phyloP scores from a whole-genome alignment of 2,888 invertebrate species.

The Ichneumoninae sp. region DNA sequence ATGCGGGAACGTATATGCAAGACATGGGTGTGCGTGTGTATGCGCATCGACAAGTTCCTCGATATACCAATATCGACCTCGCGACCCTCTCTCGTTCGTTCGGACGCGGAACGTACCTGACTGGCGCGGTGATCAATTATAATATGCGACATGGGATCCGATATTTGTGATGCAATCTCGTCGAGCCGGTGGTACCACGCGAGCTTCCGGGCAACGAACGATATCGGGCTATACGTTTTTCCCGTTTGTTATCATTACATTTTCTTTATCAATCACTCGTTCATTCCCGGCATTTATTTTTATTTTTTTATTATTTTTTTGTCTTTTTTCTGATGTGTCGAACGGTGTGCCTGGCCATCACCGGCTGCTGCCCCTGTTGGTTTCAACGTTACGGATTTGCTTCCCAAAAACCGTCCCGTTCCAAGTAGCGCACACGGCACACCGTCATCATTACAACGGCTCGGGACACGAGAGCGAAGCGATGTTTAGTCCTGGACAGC shows the following conservation, averaged over 20 bases:
- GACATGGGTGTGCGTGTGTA: background rate
- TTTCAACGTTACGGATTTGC: constrained; percentile 19
- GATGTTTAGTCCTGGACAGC: constrained; percentile 59
- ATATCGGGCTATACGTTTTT: background rate
- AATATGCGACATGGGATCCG: constrained; percentile 45
- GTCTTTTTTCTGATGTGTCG: background rate
- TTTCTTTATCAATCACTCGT: constrained; percentile 25
- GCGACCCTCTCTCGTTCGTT: constrained; percentile 14
- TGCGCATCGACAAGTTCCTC: constrained; percentile 53
- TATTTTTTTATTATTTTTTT: background rate
- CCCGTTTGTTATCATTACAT: constrained; percentile 11
- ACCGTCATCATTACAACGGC: constrained; percentile 50
- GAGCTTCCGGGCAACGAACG: background rate
- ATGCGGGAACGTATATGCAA: background rate
- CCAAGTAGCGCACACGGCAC: constrained; percentile 40
- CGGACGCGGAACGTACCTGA: constrained; percentile 12
- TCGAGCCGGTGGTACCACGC: constrained; percentile 28
- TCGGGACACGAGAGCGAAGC: constrained; percentile 56
- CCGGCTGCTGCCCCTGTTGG: background rate
- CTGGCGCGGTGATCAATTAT: constrained; percentile 51
- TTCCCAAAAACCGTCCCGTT: background rate
- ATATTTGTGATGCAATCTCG: constrained; percentile 48
- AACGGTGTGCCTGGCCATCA: constrained; percentile 6
- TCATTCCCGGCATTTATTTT: constrained; percentile 3
- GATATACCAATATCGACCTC: constrained; percentile 60